Conservation (phyloP, 2,888 invertebrate species). For the Penaeus monodon region DNA sequence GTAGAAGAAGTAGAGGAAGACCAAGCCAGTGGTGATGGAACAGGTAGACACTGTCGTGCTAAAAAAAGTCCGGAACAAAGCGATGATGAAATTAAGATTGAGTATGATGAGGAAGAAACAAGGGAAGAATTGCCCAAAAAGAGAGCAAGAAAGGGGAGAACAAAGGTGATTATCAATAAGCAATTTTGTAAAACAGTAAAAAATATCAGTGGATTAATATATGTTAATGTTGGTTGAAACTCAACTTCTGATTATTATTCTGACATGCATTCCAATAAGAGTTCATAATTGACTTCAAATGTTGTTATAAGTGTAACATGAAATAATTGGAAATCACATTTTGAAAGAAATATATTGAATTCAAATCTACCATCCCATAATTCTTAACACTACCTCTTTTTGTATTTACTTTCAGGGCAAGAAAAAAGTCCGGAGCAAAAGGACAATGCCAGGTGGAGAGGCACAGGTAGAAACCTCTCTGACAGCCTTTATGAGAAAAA, state of each 20-base stretch:
- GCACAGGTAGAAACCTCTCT: constrained; percentile 15
- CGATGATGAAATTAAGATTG: constrained; percentile 22
- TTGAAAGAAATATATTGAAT: too few species aligned
- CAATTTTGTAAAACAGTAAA: neutral
- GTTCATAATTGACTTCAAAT: too few species aligned
- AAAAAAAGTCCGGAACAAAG: neutral
- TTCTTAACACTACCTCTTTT: too few species aligned
- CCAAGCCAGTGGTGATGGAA: neutral
- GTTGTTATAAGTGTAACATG: too few species aligned
- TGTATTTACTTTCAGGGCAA: constrained; percentile 21
- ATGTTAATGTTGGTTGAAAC: too few species aligned
- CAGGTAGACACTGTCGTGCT: neutral
- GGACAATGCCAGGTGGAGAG: constrained; percentile 10
- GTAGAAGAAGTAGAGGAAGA: neutral
- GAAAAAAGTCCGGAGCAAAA: constrained; percentile 28
- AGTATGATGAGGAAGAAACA: constrained; percentile 11
- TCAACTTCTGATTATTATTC: too few species aligned
- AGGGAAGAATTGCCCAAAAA: constrained; percentile 15
- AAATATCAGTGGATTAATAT: too few species aligned
- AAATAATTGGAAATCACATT: too few species aligned
- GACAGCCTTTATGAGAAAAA: constrained; percentile 47
- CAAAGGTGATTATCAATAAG: constrained; percentile 3
- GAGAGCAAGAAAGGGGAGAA: constrained; percentile 20
- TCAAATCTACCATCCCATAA: too few species aligned
- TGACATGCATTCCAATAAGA: too few species aligned